Conservation (phyloP, 1,140 invertebrate genomes). For the Maniola jurtina region DNA sequence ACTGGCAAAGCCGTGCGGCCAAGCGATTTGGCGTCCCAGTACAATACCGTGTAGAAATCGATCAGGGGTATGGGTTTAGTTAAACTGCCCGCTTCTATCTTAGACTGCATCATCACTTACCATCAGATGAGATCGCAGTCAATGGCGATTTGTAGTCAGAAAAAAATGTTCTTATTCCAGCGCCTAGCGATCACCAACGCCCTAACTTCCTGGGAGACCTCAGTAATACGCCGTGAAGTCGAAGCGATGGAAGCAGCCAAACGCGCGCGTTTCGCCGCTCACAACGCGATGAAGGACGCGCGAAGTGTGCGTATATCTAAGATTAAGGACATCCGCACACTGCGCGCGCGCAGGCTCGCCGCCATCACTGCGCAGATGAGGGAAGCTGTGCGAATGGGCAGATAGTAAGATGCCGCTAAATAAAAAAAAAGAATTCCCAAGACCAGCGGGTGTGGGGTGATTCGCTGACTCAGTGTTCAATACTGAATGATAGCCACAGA, state of each 20-base stretch:
- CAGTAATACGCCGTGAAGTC: slow-evolving; percentile 44
- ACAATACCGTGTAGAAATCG: too few species aligned
- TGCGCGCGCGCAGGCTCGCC: slow-evolving; percentile 41
- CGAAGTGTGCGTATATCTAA: slow-evolving; percentile 30
- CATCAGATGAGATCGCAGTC: too few species aligned
- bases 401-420: background rate
- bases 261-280: slow-evolving; percentile 37
- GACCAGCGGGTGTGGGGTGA: too few species aligned
- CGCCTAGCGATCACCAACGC: slow-evolving; percentile 56
- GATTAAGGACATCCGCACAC: slow-evolving; percentile 25
- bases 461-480: too few species aligned
- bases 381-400: slow-evolving; percentile 42
- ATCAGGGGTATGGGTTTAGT: too few species aligned
- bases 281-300: slow-evolving; percentile 37
- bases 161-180: slow-evolving; percentile 31
- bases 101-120: too few species aligned
- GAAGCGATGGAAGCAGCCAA: slow-evolving; percentile 39
- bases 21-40: too few species aligned
- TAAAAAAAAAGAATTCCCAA: too few species aligned
- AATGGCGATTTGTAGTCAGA: too few species aligned
- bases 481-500: too few species aligned
- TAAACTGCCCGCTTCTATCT: too few species aligned
- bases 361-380: slow-evolving; percentile 47
- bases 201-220: slow-evolving; percentile 51
- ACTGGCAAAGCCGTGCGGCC: too few species aligned